phyloP scores from a whole-genome alignment of 2,113 vertebrate genomes.

The Anser cygnoides region DNA sequence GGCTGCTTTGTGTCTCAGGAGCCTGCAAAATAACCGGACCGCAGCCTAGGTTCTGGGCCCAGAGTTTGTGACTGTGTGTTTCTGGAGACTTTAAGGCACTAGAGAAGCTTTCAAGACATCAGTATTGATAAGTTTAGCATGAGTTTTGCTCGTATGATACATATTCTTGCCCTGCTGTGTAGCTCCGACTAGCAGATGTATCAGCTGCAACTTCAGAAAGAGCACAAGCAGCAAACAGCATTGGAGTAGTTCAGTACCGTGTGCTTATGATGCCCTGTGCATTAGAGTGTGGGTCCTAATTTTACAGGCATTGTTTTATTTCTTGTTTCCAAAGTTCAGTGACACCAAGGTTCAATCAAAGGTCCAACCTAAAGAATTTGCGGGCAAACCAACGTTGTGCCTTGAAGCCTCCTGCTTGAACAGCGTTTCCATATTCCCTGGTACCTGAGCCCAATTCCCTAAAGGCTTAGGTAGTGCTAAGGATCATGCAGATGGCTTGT shows the following conservation, averaged over 20 bases:
- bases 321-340: conserved; percentile 8
- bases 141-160: not conserved
- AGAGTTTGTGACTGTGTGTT: not conserved
- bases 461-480: conserved; percentile 20
- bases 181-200: not conserved
- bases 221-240: not conserved
- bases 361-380: not conserved
- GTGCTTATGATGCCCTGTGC: not conserved
- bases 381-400: not conserved
- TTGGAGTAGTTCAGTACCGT: not conserved
- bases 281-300: not conserved
- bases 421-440: conserved; percentile 34
- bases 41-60: not conserved
- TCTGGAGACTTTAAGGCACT: not conserved
- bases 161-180: not conserved
- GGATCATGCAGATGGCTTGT: conserved; percentile 55
- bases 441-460: conserved; percentile 26
- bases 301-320: not conserved
- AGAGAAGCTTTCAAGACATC: not conserved
- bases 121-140: not conserved
- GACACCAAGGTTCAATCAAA: not conserved
- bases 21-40: not conserved
- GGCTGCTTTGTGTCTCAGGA: conserved; percentile 29
- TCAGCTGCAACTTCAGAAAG: not conserved
- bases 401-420: not conserved